Evolutionary conservation across 1,140 invertebrate species (phyloP).

Genomic region (Camponotus vicinus): DNA sequence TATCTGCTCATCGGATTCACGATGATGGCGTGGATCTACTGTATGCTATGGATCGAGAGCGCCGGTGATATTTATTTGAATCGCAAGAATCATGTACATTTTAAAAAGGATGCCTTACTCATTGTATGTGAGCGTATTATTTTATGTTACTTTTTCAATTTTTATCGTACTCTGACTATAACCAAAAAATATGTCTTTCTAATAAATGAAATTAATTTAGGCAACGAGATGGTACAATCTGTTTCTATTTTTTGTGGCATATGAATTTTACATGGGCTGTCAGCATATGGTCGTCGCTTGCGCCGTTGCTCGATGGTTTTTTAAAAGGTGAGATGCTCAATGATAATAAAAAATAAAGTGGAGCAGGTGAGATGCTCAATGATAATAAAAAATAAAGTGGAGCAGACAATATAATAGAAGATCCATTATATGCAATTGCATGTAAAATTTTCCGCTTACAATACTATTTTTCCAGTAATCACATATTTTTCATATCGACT

Average conservation of each 20-base stretch:
- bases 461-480: no score
- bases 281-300: slow-evolving; percentile 93
- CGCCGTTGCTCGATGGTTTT: slow-evolving; percentile 92
- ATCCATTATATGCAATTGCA: background rate
- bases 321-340: slow-evolving; percentile 88
- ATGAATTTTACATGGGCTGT: slow-evolving; percentile 91
- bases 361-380: slow-evolving; percentile 81
- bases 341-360: background rate
- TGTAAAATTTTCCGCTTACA: background rate
- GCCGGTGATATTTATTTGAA: slow-evolving; percentile 87
- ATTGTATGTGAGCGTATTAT: slow-evolving; percentile 83
- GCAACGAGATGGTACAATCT: slow-evolving; percentile 90
- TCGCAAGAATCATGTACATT: slow-evolving; percentile 84
- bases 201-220: slow-evolving; percentile 77
- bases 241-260: slow-evolving; percentile 91
- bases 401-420: background rate
- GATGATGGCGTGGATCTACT: slow-evolving; percentile 88
- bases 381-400: background rate
- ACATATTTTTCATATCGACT: background rate
- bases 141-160: background rate
- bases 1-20: slow-evolving; percentile 87
- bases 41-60: slow-evolving; percentile 89
- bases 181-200: background rate
- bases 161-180: background rate
- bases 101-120: slow-evolving; percentile 86